Percentiles rank a stretch among this genome's conserved stretches.
Conservation (phyloP, 2,797 vertebrate genomes). For the Lates japonicus region DNA sequence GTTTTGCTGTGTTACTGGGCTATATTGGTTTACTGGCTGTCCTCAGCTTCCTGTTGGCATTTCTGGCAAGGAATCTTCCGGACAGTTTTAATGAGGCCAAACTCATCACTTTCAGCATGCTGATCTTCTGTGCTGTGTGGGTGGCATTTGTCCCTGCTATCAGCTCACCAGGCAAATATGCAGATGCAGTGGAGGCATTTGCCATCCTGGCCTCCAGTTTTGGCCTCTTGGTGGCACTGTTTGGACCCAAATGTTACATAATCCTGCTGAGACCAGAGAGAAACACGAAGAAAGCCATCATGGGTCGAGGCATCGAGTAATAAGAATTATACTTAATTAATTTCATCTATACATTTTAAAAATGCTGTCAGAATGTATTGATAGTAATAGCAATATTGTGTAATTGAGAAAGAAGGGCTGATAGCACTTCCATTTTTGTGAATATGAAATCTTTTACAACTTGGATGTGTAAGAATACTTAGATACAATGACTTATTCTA, state of each 20-base stretch:
- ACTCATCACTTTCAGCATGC: slow-evolving; percentile 82
- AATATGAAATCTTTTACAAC: too few species aligned
- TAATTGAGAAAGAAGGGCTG: too few species aligned
- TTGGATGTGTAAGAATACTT: too few species aligned
- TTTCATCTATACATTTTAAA: too few species aligned
- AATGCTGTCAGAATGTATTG: too few species aligned
- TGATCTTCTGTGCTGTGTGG: slow-evolving; percentile 67
- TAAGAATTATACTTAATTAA: too few species aligned
- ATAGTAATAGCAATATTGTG: too few species aligned
- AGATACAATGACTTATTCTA: too few species aligned
- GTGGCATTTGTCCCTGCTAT: slow-evolving; percentile 72
- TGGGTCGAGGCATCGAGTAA: slow-evolving; percentile 57
- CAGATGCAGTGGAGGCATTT: slow-evolving; percentile 77
- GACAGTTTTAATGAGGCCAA: slow-evolving; percentile 82
- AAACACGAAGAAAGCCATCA: slow-evolving; percentile 79
- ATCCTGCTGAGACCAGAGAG: slow-evolving; percentile 71
- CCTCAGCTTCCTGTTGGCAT: slow-evolving; percentile 77
- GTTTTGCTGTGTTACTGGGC: slow-evolving; percentile 72
- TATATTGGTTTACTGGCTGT: slow-evolving; percentile 79
- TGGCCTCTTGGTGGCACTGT: slow-evolving; percentile 75
- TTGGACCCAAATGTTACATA: slow-evolving; percentile 79
- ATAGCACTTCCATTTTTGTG: too few species aligned
- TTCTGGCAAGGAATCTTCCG: slow-evolving; percentile 79
- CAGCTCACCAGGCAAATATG: too few species aligned
- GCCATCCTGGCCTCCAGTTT: slow-evolving; percentile 81